Percentiles rank a stretch among this genome's conserved stretches.
Conservation (phyloP, 2,797 vertebrate genomes). For the Clarias platycephalus region DNA sequence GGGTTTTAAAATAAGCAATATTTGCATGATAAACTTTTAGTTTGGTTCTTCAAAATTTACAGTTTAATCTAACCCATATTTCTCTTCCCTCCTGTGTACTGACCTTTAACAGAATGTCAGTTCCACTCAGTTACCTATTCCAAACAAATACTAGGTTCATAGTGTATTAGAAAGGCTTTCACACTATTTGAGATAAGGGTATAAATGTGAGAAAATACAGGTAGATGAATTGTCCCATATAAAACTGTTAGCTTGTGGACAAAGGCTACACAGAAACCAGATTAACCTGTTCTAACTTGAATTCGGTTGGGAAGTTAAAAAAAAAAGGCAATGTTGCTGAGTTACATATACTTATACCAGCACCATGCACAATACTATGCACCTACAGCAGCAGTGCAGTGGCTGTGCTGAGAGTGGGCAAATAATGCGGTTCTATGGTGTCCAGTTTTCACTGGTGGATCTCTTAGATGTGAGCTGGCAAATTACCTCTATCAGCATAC, state of each 20-base stretch:
- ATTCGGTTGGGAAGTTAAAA: conserved; percentile 19
- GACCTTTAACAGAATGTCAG: conserved; percentile 4
- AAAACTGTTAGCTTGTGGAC: conserved; percentile 18
- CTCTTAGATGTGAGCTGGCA: neutral
- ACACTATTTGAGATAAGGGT: conserved; percentile 3
- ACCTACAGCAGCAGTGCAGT: neutral
- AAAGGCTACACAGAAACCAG: conserved; percentile 26
- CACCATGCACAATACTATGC: neutral
- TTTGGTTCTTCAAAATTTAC: neutral
- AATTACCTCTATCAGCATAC: neutral
- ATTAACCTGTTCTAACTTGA: conserved; percentile 22
- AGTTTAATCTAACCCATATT: neutral
- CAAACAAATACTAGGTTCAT: neutral
- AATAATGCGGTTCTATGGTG: neutral
- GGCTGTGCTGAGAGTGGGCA: neutral
- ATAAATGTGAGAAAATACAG: conserved; percentile 43
- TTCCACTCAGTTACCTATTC: conserved; percentile 35
- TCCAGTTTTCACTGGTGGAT: neutral
- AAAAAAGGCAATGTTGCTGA: no score
- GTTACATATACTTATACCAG: neutral
- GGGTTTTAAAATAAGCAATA: neutral
- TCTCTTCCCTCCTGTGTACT: neutral
- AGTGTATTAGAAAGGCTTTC: neutral
- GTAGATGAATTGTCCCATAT: conserved; percentile 29
- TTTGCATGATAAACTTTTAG: no score